phyloP scores from a whole-genome alignment of 2,888 invertebrate species.

The Proisotoma minuta region DNA sequence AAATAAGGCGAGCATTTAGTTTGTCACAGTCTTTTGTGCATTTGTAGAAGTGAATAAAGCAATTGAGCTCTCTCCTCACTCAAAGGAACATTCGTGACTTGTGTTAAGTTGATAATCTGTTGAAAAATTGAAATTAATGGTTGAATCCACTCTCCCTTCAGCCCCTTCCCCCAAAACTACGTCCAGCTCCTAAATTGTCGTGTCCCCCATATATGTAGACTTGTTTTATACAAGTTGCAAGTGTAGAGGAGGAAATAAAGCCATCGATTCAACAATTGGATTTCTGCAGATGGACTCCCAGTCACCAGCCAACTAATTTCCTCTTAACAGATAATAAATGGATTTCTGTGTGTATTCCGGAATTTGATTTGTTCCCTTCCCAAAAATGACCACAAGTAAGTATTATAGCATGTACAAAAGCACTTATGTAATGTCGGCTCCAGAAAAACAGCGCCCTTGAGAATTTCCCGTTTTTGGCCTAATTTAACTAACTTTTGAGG shows the following conservation, averaged over 20 bases:
- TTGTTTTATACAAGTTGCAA: neutral
- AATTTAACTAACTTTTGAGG: no score
- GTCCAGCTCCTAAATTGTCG: neutral
- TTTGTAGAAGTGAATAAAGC: slow-evolving; percentile 16
- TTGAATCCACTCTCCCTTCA: slow-evolving; percentile 8
- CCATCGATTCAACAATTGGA: neutral
- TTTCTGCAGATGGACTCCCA: neutral
- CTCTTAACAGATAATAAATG: neutral
- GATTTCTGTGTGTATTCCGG: neutral
- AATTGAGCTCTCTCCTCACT: slow-evolving; percentile 16
- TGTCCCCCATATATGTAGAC: neutral
- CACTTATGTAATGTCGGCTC: no score
- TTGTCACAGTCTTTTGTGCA: no score
- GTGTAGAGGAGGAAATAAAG: neutral
- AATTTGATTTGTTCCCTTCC: no score
- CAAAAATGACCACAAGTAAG: no score
- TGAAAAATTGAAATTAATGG: slow-evolving; percentile 44
- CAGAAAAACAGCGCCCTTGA: no score
- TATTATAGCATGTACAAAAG: no score
- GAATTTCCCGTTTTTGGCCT: no score
- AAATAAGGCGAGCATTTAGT: no score
- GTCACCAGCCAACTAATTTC: neutral
- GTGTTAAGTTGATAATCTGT: slow-evolving; percentile 31
- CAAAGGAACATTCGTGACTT: slow-evolving; percentile 36
- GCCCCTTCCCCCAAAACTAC: neutral